Evolutionary conservation across 92 coral and sea anemone species (phyloP), one percentile per base, ranked within the genome.

Genomic region (Zoanthus gigantus): DNA sequence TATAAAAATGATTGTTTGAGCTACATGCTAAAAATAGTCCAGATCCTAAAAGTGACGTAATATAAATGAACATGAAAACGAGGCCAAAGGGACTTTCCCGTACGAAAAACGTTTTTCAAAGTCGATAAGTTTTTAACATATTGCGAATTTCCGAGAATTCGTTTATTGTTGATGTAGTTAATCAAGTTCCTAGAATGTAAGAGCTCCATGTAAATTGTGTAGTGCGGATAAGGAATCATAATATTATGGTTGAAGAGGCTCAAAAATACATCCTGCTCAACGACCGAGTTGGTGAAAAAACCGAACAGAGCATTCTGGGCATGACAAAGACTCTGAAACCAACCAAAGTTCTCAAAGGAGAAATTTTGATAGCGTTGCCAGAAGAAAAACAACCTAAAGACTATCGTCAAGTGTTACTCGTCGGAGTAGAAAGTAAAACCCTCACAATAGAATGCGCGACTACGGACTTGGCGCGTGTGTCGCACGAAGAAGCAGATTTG

Each of bases 371-470:
- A 42, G 90, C 94, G 48, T 85, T 94, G 46, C 88, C 91, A 34
- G 93, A 91, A 89, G 80, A 61, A 7, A 91, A 89, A 14, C 96
- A 94, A 31, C 96, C 96, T 14, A 5, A 74, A 17, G 90, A 94
- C 78, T 72, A 76, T 30, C 45, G 15, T 17, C 65, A 54, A 86
- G 83, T 94, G 52, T 92, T 91, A 61, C 93, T 94, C 14, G 81
- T 58, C 42, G 91, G 90, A 16, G 82, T 92, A 2, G 79, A 80
- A 18, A 54, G 81, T 0, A 80, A 85, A 76, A 58, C 9, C 7
- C 76, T 90, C 32, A 76, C 80, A 29, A n/a, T 90, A 15, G 76
- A 81, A 45, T 87, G 93, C 69, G 23, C 57, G 9, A 82, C 71
- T 47, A 72, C 52, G 46, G 91, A 65, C 15, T 34, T 90, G 13